Percentiles rank a stretch among this genome's conserved stretches.
phyloP scores from a whole-genome alignment of 2,888 invertebrate genomes.

The Drosophila pseudotakahashii region DNA sequence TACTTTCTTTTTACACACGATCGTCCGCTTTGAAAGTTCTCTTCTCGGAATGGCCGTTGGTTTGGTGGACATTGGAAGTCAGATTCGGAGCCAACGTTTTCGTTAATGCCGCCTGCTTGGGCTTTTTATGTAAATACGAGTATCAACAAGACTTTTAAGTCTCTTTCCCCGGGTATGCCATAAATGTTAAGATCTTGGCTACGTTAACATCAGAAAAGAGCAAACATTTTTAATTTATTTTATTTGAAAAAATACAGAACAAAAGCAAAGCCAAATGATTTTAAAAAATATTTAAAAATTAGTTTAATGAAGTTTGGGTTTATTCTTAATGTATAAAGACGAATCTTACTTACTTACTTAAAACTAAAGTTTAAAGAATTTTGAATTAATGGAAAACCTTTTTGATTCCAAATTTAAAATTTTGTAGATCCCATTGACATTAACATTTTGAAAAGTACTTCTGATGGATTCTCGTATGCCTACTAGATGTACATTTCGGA shows the following conservation, averaged over 20 bases:
- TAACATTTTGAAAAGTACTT: too few relatives aligned
- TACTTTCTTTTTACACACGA: slow-evolving; percentile 73
- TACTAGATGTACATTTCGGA: not conserved
- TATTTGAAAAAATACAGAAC: too few relatives aligned
- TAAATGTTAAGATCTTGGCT: not conserved
- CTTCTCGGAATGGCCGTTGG: slow-evolving; percentile 41
- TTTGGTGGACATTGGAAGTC: slow-evolving; percentile 28
- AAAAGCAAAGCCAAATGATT: too few relatives aligned
- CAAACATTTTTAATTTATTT: too few relatives aligned
- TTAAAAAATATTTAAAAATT: too few relatives aligned
- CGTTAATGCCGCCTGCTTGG: slow-evolving; percentile 33
- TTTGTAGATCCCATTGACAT: too few relatives aligned
- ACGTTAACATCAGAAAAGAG: not conserved
- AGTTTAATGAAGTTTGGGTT: too few relatives aligned
- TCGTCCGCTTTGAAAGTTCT: slow-evolving; percentile 48
- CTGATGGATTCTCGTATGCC: not conserved
- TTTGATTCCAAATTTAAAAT: too few relatives aligned
- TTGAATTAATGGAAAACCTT: too few relatives aligned
- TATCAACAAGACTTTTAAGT: slow-evolving; percentile 9
- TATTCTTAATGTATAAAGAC: too few relatives aligned
- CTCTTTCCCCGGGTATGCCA: slow-evolving; percentile 18
- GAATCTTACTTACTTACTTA: too few relatives aligned
- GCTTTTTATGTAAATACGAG: slow-evolving; percentile 42
- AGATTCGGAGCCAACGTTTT: slow-evolving; percentile 26
- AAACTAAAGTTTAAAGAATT: too few relatives aligned